Evolutionary conservation across 2,113 vertebrate genomes (phyloP), one percentile per base, ranked within the genome.

Genomic region (Zosterops pallidus): DNA sequence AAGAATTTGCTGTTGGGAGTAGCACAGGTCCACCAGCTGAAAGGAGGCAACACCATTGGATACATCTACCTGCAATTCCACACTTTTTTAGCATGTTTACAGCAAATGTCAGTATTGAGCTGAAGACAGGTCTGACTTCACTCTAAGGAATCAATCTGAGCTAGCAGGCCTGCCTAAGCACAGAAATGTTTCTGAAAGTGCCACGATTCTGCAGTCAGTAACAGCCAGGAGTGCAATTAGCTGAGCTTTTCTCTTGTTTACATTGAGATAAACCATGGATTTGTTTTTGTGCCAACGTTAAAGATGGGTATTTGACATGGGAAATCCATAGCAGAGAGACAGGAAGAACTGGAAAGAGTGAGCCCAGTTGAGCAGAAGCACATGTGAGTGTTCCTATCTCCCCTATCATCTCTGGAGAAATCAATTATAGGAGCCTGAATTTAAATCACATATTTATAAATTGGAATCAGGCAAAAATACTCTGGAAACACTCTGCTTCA

Each of bases 1-100:
- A 98, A 98, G 93, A 98, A 97, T 57, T 91, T 98, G 69, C 95
- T 98, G 35, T 14, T 98, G 26, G 97, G 97, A 90, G 89, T 87
- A 53, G 96, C 96, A 71, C 97, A 94, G 86, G 78, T 96, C 17
- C 96, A 97, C 20, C 97, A 98, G 69, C 78, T 98, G 35, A 98
- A 97, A 96, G 96, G 97, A 41, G 94, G 85, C 62, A 98, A 96
- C 69, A 94, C 74, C 72, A 97, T 96, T 6, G 97, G 98, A 53
- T 91, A 82, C 59, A 81, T 97, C 67, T 85, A 96, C 78, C 63
- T 96, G 2, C 78, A 92, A 55, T 97, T 98, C 88, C 95, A 14
- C 12, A 41, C 80, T 11, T 39, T 97, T 65, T 83, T 94, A 68
- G 44, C 62, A 18, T 93, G 69, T 29, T 98, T 98, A 97, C 29